Conservation (phyloP, 2,113 vertebrate species). For the Dicaeum eximium region DNA sequence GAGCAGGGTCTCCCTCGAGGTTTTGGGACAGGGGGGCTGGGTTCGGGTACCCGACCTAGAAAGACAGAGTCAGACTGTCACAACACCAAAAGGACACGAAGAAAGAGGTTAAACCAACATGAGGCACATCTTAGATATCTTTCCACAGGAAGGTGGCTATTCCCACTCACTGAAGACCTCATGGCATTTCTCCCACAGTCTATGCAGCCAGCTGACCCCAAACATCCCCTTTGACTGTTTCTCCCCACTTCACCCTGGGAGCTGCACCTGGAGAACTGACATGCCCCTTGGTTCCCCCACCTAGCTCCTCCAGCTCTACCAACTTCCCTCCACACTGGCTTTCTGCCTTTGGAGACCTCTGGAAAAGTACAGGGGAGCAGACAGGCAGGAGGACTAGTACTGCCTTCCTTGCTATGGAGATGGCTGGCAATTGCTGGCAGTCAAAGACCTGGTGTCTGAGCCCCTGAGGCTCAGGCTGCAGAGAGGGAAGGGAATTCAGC, state of each 20-base stretch:
- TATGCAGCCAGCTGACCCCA: background rate
- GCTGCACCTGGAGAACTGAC: background rate
- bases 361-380: background rate
- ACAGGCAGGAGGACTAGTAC: background rate
- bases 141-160: background rate
- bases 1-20: constrained; percentile 74
- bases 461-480: background rate
- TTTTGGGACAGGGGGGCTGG: constrained; percentile 70
- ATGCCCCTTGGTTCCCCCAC: background rate
- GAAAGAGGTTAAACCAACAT: background rate
- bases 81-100: background rate
- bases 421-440: background rate
- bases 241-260: background rate
- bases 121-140: background rate
- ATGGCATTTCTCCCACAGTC: background rate
- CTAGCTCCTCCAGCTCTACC: background rate
- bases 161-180: background rate
- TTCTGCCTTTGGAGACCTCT: background rate
- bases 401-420: background rate
- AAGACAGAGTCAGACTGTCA: constrained; percentile 47
- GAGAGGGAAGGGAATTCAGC: background rate
- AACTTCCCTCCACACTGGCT: background rate
- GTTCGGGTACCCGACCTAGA: constrained; percentile 65
- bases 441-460: accelerated
- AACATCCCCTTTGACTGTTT: background rate